Evolutionary conservation across 1,140 invertebrate species (phyloP).

Genomic region (Bombus superbus): DNA sequence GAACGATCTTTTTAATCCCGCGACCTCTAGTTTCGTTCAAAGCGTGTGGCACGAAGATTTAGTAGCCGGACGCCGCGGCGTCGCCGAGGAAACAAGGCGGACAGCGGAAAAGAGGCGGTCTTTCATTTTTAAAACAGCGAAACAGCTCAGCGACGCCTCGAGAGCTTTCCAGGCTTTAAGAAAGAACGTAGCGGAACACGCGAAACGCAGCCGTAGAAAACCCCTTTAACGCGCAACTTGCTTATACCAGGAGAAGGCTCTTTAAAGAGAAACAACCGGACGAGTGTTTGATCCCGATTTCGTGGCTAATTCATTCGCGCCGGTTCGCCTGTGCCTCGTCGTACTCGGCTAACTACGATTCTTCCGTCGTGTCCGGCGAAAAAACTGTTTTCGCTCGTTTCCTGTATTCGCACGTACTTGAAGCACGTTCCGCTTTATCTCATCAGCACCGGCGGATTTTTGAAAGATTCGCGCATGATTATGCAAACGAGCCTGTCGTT

Average conservation of each 20-base stretch:
- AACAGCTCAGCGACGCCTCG: conserved; percentile 52
- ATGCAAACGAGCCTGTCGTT: conserved; percentile 27
- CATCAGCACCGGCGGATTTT: not conserved
- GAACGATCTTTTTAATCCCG: not conserved
- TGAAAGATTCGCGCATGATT: conserved; percentile 5
- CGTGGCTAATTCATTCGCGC: not conserved
- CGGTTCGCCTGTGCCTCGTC: too few species aligned
- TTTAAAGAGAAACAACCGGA: conserved; percentile 62
- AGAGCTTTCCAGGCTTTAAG: conserved; percentile 59
- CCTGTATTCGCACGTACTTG: too few species aligned
- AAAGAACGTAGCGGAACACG: conserved; percentile 46
- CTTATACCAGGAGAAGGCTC: conserved; percentile 51
- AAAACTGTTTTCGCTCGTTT: not conserved
- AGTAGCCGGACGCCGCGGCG: not conserved
- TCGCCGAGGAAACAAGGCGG: not conserved
- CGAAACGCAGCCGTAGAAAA: conserved; percentile 58
- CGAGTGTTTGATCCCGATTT: not conserved
- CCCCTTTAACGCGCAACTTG: conserved; percentile 66
- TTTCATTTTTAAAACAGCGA: conserved; percentile 59
- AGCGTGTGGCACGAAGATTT: not conserved
- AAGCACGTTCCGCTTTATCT: not conserved
- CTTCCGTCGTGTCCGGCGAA: not conserved
- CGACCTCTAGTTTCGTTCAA: not conserved
- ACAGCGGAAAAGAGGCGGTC: conserved; percentile 26
- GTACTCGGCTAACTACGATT: not conserved